Percentiles rank a stretch among this genome's conserved stretches.
Conservation (phyloP, 2,888 invertebrate genomes). For the Yponomeuta malinellus region DNA sequence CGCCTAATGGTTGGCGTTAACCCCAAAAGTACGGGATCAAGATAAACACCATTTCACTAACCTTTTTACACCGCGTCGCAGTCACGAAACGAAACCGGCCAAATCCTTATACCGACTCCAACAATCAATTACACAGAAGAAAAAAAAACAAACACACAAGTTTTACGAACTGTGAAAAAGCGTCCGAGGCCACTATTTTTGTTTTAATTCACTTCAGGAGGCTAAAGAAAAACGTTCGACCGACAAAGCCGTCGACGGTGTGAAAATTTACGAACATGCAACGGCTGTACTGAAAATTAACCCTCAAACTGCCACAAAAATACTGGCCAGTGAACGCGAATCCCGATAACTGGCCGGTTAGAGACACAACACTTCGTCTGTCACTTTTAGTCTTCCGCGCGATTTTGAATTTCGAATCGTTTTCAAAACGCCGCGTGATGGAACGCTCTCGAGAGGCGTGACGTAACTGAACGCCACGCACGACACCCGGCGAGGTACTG, state of each 20-base stretch:
- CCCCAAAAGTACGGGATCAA: slow-evolving; percentile 14
- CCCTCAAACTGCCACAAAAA: not conserved
- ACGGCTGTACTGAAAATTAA: not conserved
- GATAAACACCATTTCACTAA: slow-evolving; percentile 18
- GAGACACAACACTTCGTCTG: not conserved
- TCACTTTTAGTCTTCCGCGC: not conserved
- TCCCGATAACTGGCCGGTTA: too few species aligned
- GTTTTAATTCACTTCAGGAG: slow-evolving; percentile 17
- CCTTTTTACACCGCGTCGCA: slow-evolving; percentile 23
- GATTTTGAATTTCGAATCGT: slow-evolving; percentile 38
- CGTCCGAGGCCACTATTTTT: slow-evolving; percentile 8
- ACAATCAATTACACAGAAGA: slow-evolving; percentile 26
- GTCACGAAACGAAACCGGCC: slow-evolving; percentile 29
- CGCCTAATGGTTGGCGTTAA: not conserved
- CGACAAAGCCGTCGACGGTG: slow-evolving; percentile 21
- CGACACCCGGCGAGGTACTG: slow-evolving; percentile 55
- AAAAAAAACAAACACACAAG: slow-evolving; percentile 20
- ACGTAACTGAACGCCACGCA: slow-evolving; percentile 24
- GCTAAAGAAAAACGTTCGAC: slow-evolving; percentile 15
- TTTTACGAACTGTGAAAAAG: slow-evolving; percentile 2
- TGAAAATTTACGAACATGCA: slow-evolving; percentile 25
- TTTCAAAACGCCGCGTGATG: slow-evolving; percentile 35
- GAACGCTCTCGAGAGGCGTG: slow-evolving; percentile 14
- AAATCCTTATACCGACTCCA: slow-evolving; percentile 28
- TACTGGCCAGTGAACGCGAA: not conserved